A percentile compares a stretch with the other conserved stretches of the same genome.
Evolutionary conservation across 2,113 vertebrate species (phyloP).

Genomic region (Leptobrachium leishanense): DNA sequence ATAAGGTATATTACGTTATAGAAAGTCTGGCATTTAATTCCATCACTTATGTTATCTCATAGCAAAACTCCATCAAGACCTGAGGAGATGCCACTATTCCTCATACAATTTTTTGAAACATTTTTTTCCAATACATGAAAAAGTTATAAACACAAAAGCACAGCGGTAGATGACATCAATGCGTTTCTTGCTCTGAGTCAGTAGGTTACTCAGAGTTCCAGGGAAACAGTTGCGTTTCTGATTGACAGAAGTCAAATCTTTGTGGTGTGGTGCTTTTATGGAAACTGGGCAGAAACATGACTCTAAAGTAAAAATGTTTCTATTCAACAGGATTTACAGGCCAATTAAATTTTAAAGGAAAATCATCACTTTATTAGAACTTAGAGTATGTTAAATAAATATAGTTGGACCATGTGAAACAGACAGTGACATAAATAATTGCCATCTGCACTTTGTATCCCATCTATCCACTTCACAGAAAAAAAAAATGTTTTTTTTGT

Average conservation of each 20-base stretch:
- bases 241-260: background rate
- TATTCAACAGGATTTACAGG: background rate
- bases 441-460: too few species aligned
- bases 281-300: background rate
- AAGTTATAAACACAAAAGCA: too few species aligned
- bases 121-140: too few species aligned
- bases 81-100: too few species aligned
- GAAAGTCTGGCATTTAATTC: too few species aligned
- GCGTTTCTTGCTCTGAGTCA: background rate
- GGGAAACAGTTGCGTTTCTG: background rate
- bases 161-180: background rate
- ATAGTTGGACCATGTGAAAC: background rate
- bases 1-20: too few species aligned
- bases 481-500: too few species aligned
- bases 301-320: background rate
- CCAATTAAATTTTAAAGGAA: background rate
- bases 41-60: too few species aligned
- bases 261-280: conserved; percentile 1
- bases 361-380: background rate
- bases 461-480: too few species aligned
- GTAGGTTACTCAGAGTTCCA: background rate
- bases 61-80: too few species aligned
- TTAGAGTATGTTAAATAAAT: background rate
- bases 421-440: too few species aligned
- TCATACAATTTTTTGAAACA: too few species aligned